Base-by-base conservation (phyloP, 2,113 vertebrate genomes). In the Hypomesus transpacificus region DNA sequence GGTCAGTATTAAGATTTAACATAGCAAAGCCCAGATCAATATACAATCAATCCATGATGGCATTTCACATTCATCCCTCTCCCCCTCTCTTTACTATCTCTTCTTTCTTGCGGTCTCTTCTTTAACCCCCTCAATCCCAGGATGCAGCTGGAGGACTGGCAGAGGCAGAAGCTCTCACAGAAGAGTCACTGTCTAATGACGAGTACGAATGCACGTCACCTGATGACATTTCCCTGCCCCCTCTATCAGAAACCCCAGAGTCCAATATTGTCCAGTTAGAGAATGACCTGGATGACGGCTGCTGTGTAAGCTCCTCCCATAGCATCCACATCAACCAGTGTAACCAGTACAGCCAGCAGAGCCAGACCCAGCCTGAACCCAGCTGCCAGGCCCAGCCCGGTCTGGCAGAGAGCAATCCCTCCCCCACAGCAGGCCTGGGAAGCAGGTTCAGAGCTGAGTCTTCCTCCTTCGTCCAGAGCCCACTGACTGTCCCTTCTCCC, bases 161-260 rank as follows among this genome's bases (percentile, higher is more conserved):
- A 3, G 88, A 91, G 22, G 65, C n/a, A 8, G 90, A 91, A 70
- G 87, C 90, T 64, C 86, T 90, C 79, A 82, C 87, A 13, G 92
- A 94, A 74, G 95, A 94, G 63, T 78, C 75, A 22, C 79, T 87
- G 51, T 95, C 93, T 0, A 94, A 88, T 54, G 94, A 96, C 34
- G 95, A 96, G 84, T 95, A 94, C 6, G 94, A 96, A 64, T 95
- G 95, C 81, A 88, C 87, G 22, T 97, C 95, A 22, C 93, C 95
- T 20, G 94, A 97, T 21, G 95, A 98, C 86, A 93, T 96, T 73
- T 97, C 95, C 59, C 90, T 97, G 76, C 95, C 95, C 46, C 93
- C 94, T 0, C 92, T 97, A 87, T 94, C 95, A 1, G 94, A 92
- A 76, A 97, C 95, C 3, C 95, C 96, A 0, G 93, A 95, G 83